Evolutionary conservation across 1,140 invertebrate genomes (phyloP).

Genomic region (Adoxophyes honmai): DNA sequence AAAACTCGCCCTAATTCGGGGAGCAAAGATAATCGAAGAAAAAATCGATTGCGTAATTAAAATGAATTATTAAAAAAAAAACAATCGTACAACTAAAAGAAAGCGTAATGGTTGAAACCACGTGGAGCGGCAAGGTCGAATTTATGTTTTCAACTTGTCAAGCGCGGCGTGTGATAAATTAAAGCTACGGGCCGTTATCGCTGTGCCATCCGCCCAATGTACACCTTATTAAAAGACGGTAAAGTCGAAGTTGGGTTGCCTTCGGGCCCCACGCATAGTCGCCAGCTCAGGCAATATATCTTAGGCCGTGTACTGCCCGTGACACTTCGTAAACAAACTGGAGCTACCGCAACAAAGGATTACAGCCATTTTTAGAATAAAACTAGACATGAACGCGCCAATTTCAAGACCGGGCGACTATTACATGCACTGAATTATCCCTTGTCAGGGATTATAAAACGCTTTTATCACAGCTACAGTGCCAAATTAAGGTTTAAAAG

Average conservation of each 20-base stretch:
- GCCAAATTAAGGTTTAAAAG: slow-evolving; percentile 6
- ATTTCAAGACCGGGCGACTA: slow-evolving; percentile 7
- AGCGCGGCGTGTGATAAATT: slow-evolving; percentile 77
- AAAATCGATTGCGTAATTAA: no score
- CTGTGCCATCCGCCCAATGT: slow-evolving; percentile 23
- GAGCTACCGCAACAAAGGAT: slow-evolving; percentile 71
- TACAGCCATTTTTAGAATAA: slow-evolving; percentile 33
- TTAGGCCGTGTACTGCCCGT: slow-evolving; percentile 75
- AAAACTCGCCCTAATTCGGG: no score
- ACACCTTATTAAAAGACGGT: slow-evolving; percentile 22
- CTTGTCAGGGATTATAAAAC: neutral
- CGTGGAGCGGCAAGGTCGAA: slow-evolving; percentile 76
- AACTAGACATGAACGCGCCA: slow-evolving; percentile 25
- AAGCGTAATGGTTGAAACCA: slow-evolving; percentile 58
- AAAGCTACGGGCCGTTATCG: slow-evolving; percentile 74
- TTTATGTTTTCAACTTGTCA: slow-evolving; percentile 78
- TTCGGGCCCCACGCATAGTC: slow-evolving; percentile 66
- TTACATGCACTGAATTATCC: neutral
- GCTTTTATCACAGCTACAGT: neutral
- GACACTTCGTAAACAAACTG: slow-evolving; percentile 77
- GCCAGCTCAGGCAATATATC: slow-evolving; percentile 77
- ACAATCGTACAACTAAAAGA: slow-evolving; percentile 30
- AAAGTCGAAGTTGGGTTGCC: slow-evolving; percentile 41
- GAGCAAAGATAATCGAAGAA: no score
- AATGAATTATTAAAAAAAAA: slow-evolving; percentile 7